Conservation (phyloP, 2,797 vertebrate genomes). For the Rousettus madagascariensis region DNA sequence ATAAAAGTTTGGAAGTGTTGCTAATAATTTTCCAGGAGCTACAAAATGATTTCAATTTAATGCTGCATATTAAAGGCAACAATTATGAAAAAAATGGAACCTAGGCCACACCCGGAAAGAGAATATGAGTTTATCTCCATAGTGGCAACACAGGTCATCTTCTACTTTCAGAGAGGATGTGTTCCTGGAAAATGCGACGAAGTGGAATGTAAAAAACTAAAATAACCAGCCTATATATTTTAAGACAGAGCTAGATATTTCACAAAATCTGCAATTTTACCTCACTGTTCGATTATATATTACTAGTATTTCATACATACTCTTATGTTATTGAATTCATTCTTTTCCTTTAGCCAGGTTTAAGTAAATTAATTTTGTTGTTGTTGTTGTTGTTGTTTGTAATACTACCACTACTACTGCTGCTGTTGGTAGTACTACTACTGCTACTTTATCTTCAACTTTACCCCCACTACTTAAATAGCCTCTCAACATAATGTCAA, state of each 20-base stretch:
- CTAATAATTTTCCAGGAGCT: slow-evolving; percentile 7
- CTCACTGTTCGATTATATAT: background rate
- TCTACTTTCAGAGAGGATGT: background rate
- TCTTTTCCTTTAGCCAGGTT: background rate
- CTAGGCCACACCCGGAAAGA: background rate
- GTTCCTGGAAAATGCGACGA: background rate
- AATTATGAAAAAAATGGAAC: background rate
- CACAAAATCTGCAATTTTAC: background rate
- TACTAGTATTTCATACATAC: background rate
- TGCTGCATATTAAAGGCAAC: background rate
- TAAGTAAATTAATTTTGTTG: background rate
- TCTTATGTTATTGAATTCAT: background rate
- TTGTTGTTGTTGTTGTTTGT: background rate
- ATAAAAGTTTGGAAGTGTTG: slow-evolving; percentile 57
- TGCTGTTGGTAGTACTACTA: background rate
- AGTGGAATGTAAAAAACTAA: background rate
- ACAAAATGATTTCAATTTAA: slow-evolving; percentile 17
- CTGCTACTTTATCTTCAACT: background rate
- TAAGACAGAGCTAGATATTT: background rate
- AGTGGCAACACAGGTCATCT: background rate
- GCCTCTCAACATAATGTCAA: background rate
- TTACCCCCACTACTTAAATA: background rate
- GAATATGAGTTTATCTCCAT: background rate
- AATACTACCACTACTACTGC: no score
- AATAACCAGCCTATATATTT: background rate